These are phyloP conservation scores for Stenolophus ochropezus DNA, from an alignment of 2,888 invertebrate genomes.

Conservation along the genomic window DNA sequence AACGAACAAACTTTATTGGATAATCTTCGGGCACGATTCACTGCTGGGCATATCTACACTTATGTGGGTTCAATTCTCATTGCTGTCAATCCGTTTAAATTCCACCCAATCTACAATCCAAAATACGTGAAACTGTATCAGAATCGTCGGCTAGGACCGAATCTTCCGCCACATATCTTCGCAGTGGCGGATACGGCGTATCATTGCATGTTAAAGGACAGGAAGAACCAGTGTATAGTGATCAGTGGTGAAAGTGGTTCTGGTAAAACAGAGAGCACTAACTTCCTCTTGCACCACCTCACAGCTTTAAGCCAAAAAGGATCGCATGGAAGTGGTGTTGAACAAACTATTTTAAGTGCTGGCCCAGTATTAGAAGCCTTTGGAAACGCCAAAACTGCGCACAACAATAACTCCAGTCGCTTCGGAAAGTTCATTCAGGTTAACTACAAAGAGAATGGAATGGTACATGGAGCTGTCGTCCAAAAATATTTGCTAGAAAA, in stretches of 20 bases:
- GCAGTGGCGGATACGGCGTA: constrained; percentile 96
- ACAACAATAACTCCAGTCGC: constrained; percentile 97
- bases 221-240: constrained; percentile 94
- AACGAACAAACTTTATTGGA: constrained; percentile 95
- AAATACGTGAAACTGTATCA: constrained; percentile 97
- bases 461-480: constrained; percentile 97
- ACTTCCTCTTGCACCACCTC: constrained; percentile 94
- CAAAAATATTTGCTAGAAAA: constrained; percentile 98
- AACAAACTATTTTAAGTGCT: constrained; percentile 96
- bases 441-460: constrained; percentile 98
- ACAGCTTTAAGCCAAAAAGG: constrained; percentile 97
- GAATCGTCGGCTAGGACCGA: constrained; percentile 91
- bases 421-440: constrained; percentile 98
- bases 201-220: constrained; percentile 93
- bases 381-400: constrained; percentile 98
- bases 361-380: constrained; percentile 98
- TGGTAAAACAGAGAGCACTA: constrained; percentile 98
- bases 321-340: constrained; percentile 95
- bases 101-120: constrained; percentile 98
- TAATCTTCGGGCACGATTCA: constrained; percentile 91
- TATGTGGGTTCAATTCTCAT: constrained; percentile 97
- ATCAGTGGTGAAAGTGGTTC: constrained; percentile 96
- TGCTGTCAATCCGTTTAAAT: constrained; percentile 95
- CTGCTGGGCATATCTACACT: constrained; percentile 95
- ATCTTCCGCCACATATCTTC: constrained; percentile 97